These are phyloP conservation scores for Arion vulgaris DNA, from an alignment of 1,140 invertebrate genomes.

Conservation along the genomic window DNA sequence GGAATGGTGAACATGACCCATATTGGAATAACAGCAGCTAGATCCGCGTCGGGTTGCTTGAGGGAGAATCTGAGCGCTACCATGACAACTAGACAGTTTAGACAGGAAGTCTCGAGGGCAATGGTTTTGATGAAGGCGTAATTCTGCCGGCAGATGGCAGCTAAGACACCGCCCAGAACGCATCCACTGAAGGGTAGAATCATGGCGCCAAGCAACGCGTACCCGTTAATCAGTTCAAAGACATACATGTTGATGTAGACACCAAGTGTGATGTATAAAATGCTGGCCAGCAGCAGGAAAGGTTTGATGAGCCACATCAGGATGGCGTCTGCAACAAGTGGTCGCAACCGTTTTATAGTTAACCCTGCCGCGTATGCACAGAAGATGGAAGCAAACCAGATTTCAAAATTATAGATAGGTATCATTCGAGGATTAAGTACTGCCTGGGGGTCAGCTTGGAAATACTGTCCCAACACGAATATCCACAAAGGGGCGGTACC, in stretches of 20 bases:
- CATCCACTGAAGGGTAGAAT: conserved; percentile 64
- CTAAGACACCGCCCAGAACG: conserved; percentile 53
- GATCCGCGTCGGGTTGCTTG: conserved; percentile 59
- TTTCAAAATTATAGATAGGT: conserved; percentile 66
- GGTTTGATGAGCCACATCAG: conserved; percentile 69
- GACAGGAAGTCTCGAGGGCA: conserved; percentile 64
- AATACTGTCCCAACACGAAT: conserved; percentile 68
- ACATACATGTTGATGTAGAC: conserved; percentile 72
- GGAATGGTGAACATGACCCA: conserved; percentile 69
- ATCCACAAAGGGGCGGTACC: conserved; percentile 69
- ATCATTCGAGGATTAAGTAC: conserved; percentile 51
- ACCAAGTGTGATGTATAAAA: conserved; percentile 69
- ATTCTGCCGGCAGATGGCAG: conserved; percentile 60
- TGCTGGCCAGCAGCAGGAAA: conserved; percentile 65
- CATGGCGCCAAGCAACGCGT: conserved; percentile 57
- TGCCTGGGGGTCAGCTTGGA: conserved; percentile 50
- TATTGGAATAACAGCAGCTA: conserved; percentile 64
- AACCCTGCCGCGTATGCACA: conserved; percentile 63
- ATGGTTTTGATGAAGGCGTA: conserved; percentile 60
- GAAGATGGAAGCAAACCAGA: conserved; percentile 66
- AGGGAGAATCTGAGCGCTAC: conserved; percentile 65
- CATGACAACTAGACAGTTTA: conserved; percentile 66
- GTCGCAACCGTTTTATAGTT: conserved; percentile 60
- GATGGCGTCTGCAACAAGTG: conserved; percentile 60
- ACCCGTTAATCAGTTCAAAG: conserved; percentile 59